phyloP scores from a whole-genome alignment of 2,797 vertebrate species.

The Clarias laeviceps region DNA sequence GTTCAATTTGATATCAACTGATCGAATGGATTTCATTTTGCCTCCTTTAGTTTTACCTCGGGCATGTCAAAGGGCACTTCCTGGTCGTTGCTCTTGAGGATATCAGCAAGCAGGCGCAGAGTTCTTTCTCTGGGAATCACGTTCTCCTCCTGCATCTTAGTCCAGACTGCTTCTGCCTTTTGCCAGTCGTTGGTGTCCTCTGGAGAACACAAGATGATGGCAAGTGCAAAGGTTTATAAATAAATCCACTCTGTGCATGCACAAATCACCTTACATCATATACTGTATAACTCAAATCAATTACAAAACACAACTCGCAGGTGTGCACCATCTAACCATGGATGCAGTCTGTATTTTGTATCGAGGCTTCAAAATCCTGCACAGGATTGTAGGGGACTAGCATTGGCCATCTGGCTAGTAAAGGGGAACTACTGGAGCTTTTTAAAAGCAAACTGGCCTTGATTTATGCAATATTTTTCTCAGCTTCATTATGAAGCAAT shows the following conservation, averaged over 20 bases:
- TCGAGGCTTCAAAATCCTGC: no score
- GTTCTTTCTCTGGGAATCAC: conserved; percentile 86
- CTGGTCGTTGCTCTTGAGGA: conserved; percentile 80
- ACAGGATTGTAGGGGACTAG: not conserved
- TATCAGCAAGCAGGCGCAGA: conserved; percentile 77
- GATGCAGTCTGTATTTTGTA: not conserved
- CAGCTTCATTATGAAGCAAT: not conserved
- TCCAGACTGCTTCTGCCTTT: conserved; percentile 86
- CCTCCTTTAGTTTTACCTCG: conserved; percentile 75
- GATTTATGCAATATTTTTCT: not conserved
- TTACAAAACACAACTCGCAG: not conserved
- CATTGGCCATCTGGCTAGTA: not conserved
- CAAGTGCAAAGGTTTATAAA: not conserved
- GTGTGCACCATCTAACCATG: not conserved
- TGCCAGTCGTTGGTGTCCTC: conserved; percentile 79
- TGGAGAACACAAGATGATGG: conserved; percentile 56
- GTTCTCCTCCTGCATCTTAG: conserved; percentile 95
- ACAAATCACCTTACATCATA: not conserved
- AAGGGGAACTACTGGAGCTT: not conserved
- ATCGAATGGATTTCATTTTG: no score
- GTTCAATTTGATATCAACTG: not conserved
- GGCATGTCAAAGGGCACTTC: conserved; percentile 86
- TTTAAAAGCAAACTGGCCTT: not conserved
- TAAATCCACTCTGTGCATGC: not conserved
- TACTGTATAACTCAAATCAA: not conserved